Evolutionary conservation across 2,797 vertebrate species (phyloP), one percentile per base, ranked within the genome.

Genomic region (Siniperca scherzeri): DNA sequence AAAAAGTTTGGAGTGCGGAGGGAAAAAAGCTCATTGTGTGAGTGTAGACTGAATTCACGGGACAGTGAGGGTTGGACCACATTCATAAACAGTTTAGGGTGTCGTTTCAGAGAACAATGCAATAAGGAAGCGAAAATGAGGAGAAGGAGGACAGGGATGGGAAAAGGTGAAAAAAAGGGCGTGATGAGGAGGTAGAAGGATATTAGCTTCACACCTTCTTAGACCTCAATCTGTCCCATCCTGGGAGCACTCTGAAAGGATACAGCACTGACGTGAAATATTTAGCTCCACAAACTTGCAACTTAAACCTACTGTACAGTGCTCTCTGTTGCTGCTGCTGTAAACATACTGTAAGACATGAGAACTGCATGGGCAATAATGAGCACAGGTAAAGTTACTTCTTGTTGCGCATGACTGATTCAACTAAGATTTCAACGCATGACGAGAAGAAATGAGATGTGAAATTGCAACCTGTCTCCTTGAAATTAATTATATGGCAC

Each of bases 241-340:
- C 70, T 64, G 53, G 52, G 61, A 80, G 52, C 22, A 14, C 60
- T 64, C 40, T 77, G 68, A 78, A 64, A 79, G 71, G 64, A 48
- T 72, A 52, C 64, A 64, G 70, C 3, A 22, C 69, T 68, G 67
- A 75, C 68, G 76, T 74, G 30, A 89, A 71, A 80, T 70, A 86
- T 81, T 74, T 65, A 73, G 55, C 36, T 46, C 59, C 72, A 69
- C 66, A 74, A 42, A 77, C 53, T 38, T 80, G 60, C 33, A 74
- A n/a, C 64, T 80, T 42, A 30, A 81, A 70, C 53, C 64, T 21
- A 12, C 44, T 22, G 64, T 17, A 19, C 33, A 8, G 48, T 17
- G 33, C 36, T 77, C 30, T 70, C 66, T 80, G 33, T 56, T 56
- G 38, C 38, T 68, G 21, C 27, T 13, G 13, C 71, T 59, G 30